Percentiles rank a stretch among this genome's conserved stretches.
Evolutionary conservation across 2,888 invertebrate genomes (phyloP).

Genomic region (Bhutanitis thaidina): DNA sequence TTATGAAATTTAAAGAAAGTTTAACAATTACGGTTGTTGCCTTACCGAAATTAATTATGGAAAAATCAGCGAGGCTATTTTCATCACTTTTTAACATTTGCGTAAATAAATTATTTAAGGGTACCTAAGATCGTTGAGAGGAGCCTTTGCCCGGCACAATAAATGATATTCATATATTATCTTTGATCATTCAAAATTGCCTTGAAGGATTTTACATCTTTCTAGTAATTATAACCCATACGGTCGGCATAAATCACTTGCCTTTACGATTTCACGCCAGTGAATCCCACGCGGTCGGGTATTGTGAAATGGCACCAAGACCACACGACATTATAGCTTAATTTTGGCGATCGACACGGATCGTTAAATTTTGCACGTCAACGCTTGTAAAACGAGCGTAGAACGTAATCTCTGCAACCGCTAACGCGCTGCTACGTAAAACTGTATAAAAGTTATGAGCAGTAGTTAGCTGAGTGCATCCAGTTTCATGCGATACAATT

Average conservation of each 20-base stretch:
- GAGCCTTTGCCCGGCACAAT: too few species aligned
- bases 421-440: not conserved
- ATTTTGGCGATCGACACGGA: conserved; percentile 23
- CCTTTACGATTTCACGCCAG: conserved; percentile 34
- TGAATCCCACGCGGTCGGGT: conserved; percentile 24
- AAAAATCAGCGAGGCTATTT: too few species aligned
- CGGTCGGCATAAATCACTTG: conserved; percentile 44
- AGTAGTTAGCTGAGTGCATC: too few species aligned
- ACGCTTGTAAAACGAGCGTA: conserved; percentile 9
- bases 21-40: too few species aligned
- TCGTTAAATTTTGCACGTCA: not conserved
- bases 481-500: too few species aligned
- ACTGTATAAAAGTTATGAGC: too few species aligned
- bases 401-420: conserved; percentile 16
- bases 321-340: conserved; percentile 26
- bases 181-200: conserved; percentile 2
- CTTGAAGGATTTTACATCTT: conserved; percentile 22
- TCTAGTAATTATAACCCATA: conserved; percentile 25
- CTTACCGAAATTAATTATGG: too few species aligned
- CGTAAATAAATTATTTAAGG: too few species aligned
- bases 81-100: too few species aligned
- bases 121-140: too few species aligned
- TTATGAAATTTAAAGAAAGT: too few species aligned
- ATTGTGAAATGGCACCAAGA: conserved; percentile 22
- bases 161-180: too few species aligned